Conservation (phyloP, 2,113 vertebrate genomes). For the Zapornia atra region DNA sequence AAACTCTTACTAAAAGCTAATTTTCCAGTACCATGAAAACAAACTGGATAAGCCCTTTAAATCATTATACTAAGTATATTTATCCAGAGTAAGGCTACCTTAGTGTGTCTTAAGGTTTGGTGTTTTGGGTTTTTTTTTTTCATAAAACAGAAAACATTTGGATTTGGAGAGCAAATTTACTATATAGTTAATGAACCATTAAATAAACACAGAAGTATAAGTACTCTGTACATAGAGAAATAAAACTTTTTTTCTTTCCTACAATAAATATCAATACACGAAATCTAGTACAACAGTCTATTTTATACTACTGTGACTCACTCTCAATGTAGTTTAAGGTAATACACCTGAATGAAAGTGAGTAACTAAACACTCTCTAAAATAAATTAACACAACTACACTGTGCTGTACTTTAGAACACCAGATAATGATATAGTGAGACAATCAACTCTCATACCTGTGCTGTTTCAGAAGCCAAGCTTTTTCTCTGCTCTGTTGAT, state of each 20-base stretch:
- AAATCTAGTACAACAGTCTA: neutral
- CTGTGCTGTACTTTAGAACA: neutral
- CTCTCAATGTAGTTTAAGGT: neutral
- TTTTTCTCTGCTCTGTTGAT: conserved; percentile 95
- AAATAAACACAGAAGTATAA: neutral
- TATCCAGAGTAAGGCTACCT: neutral
- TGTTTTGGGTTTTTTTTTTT: neutral
- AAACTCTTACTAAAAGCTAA: neutral
- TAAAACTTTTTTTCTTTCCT: neutral
- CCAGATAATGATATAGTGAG: neutral
- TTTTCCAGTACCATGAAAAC: neutral
- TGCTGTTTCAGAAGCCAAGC: conserved; percentile 88
- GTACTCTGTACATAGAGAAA: neutral
- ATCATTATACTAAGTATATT: neutral
- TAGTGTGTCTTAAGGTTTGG: neutral
- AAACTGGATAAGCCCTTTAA: neutral
- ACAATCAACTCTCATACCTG: conserved; percentile 74
- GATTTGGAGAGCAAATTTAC: neutral
- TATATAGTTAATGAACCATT: neutral
- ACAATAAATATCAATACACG: neutral
- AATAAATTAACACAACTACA: neutral
- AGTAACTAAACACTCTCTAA: neutral
- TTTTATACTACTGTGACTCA: neutral
- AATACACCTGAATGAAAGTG: neutral
- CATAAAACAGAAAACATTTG: neutral